phyloP scores from a whole-genome alignment of 2,113 vertebrate species.

The Nesospiza acunhae region DNA sequence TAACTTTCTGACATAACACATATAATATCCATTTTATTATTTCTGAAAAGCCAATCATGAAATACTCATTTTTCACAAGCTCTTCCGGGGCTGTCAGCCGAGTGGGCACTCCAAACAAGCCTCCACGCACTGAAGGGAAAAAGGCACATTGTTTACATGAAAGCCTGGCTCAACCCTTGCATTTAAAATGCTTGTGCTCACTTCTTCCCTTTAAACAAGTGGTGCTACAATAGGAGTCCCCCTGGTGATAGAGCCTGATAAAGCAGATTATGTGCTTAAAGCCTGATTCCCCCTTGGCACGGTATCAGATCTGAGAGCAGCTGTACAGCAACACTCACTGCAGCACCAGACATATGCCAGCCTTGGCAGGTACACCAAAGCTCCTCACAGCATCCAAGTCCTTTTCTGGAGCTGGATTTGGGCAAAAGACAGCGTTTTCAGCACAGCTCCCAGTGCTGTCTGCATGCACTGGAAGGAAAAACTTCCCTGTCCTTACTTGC shows the following conservation, averaged over 20 bases:
- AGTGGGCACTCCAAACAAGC: not conserved
- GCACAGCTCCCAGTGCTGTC: not conserved
- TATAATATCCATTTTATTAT: no score
- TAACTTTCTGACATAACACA: no score
- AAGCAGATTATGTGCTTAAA: not conserved
- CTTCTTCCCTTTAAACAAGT: not conserved
- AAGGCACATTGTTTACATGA: not conserved
- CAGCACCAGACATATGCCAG: not conserved
- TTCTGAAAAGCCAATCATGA: no score
- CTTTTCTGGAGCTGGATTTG: not conserved
- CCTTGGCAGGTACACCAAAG: not conserved
- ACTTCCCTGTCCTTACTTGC: not conserved
- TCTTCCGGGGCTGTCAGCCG: not conserved
- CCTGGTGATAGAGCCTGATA: not conserved
- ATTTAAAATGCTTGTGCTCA: not conserved
- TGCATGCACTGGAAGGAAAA: not conserved
- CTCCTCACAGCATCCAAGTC: not conserved
- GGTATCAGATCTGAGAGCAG: not conserved
- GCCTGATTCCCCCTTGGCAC: not conserved
- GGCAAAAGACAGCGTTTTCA: not conserved
- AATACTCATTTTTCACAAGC: no score
- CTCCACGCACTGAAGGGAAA: not conserved
- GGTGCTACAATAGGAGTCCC: not conserved
- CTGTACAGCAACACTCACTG: not conserved
- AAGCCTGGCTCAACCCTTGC: not conserved